Base-by-base conservation (phyloP, 2,113 vertebrate genomes). In the Peromyscus polionotus region DNA sequence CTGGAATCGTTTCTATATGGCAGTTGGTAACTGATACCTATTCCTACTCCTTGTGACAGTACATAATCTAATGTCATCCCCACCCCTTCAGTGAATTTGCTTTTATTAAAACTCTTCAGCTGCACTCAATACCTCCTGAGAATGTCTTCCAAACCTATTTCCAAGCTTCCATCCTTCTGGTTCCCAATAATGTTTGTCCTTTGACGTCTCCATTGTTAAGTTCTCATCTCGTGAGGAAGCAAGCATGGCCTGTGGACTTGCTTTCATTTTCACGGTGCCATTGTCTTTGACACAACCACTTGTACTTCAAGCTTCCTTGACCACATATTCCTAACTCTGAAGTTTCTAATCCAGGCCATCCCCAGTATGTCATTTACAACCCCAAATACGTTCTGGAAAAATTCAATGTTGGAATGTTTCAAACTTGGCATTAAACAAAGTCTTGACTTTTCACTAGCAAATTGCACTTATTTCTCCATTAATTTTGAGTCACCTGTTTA, bases 401-500 rank as follows among this genome's bases (percentile, higher is more conserved):
- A 20, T 79, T 92, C 65, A 90, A 68, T 84, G 54, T 36, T 33
- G 28, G 42, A 87, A 8, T 39, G 54, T 91, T 91, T 95, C 24
- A 86, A 80, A 92, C 7, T 59, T 80, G 36, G 22, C 89, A n/a
- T 68, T 91, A 91, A 93, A 76, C 14, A 39, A 83, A 97, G 16
- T 67, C 48, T 65, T 90, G 45, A 54, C 87, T n/a, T 31, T 59
- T 61, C 7, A 39, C 13, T 24, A 73, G 1, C 19, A 84, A 68
- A 70, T 24, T 79, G 14, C 31, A 24, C 10, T 68, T 68, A 22
- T 7, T n/a, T n/a, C 36, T 77, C 24, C 31, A 33, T 59, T 24
- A 61, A 73, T 59, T 72, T 93, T 57, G 24, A 31, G 10, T 51
- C 42, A 39, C 22, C 10, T 48, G 20, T 36, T 77, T 54, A 10